Evolutionary conservation across 2,888 invertebrate genomes (phyloP).

Genomic region (Hypomecis atomaria): DNA sequence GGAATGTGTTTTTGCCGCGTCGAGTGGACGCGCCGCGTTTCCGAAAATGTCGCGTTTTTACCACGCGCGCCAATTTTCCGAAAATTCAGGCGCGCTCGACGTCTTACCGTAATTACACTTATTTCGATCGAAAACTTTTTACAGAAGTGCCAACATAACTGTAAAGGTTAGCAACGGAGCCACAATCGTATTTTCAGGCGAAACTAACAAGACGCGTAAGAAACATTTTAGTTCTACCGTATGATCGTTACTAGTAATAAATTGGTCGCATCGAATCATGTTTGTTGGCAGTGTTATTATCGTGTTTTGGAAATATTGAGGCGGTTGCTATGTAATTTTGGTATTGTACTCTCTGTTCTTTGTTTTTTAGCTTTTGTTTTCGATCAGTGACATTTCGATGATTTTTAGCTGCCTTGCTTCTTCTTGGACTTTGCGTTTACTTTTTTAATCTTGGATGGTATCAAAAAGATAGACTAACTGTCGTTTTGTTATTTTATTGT

Average conservation of each 20-base stretch:
- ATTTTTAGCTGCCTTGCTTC: background rate
- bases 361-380: constrained; percentile 5
- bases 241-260: background rate
- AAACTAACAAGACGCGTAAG: background rate
- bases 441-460: too few species aligned
- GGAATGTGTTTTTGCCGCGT: constrained; percentile 24
- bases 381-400: background rate
- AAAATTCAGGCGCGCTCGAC: constrained; percentile 60
- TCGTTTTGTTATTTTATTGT: background rate
- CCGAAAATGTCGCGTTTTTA: constrained; percentile 68
- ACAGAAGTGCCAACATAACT: constrained; percentile 8
- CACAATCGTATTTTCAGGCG: background rate
- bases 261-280: constrained; percentile 2
- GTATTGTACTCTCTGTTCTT: constrained; percentile 15
- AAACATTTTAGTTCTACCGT: background rate
- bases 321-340: constrained; percentile 16
- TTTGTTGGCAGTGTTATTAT: constrained; percentile 40
- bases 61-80: constrained; percentile 65
- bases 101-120: constrained; percentile 73
- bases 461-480: background rate
- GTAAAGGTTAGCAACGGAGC: background rate
- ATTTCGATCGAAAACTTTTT: constrained; percentile 75
- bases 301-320: constrained; percentile 39
- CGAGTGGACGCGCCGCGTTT: constrained; percentile 58
- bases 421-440: too few species aligned